Conservation (phyloP, 2,797 vertebrate species). For the Acrocephalus scirpaceus region DNA sequence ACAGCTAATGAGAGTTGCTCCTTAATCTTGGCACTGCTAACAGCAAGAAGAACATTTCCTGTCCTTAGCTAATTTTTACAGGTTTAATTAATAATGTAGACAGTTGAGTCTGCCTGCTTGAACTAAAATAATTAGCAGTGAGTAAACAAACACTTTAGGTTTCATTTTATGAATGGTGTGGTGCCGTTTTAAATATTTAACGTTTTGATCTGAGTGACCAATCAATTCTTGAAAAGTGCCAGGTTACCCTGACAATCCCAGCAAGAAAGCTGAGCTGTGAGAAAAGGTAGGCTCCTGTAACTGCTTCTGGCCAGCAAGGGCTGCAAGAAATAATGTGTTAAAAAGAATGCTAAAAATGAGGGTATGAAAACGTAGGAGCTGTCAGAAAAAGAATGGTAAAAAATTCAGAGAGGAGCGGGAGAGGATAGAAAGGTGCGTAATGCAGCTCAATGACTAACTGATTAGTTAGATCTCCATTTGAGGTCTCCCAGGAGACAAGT, state of each 20-base stretch:
- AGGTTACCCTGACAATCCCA: not conserved
- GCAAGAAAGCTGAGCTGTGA: not conserved
- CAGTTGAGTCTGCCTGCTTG: constrained; percentile 51
- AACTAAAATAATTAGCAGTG: constrained; percentile 62
- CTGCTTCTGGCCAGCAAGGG: not conserved
- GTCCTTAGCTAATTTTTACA: constrained; percentile 27
- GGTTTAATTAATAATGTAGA: constrained; percentile 60
- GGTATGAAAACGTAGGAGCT: not conserved
- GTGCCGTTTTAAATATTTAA: constrained; percentile 59
- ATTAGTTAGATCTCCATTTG: not conserved
- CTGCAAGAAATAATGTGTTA: not conserved
- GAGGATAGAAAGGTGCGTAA: constrained; percentile 21
- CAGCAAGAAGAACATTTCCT: constrained; percentile 37
- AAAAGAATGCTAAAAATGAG: not conserved
- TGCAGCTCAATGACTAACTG: not conserved
- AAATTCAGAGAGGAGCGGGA: not conserved
- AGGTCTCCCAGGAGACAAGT: not conserved
- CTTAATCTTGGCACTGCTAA: not conserved
- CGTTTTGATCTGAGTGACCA: constrained; percentile 16
- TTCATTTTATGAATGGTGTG: constrained; percentile 53
- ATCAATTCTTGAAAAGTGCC: constrained; percentile 17
- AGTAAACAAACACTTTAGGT: constrained; percentile 57
- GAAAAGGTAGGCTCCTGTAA: not conserved
- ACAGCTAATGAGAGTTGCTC: not conserved
- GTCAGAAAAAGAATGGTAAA: not conserved